phyloP scores from a whole-genome alignment of 2,113 vertebrate species.

The Megaleporinus macrocephalus region DNA sequence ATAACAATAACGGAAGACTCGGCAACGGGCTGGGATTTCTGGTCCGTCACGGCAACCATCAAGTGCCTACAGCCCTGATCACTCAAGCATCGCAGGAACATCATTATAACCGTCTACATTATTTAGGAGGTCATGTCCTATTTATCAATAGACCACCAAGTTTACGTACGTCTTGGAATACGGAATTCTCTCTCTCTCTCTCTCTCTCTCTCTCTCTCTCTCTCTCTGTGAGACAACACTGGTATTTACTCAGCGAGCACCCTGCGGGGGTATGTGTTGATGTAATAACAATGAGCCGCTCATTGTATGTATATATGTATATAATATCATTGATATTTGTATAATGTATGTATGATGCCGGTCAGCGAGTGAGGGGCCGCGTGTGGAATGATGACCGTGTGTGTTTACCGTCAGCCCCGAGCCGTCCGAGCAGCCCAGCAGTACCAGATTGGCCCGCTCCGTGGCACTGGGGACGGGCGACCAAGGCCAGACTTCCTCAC shows the following conservation, averaged over 20 bases:
- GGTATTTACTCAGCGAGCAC: neutral
- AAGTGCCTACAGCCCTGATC: conserved; percentile 35
- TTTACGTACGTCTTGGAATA: neutral
- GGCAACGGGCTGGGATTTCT: too few species aligned
- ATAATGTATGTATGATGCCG: neutral
- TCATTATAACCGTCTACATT: conserved; percentile 53
- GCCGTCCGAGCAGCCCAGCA: conserved; percentile 80
- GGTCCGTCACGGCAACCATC: too few species aligned
- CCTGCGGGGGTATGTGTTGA: neutral
- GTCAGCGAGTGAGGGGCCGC: too few species aligned
- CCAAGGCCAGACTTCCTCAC: conserved; percentile 87
- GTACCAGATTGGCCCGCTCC: conserved; percentile 85
- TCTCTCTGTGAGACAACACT: neutral
- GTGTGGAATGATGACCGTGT: neutral
- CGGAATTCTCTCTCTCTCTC: neutral
- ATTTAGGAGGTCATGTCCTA: conserved; percentile 53
- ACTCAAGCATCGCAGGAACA: conserved; percentile 28
- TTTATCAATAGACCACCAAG: conserved; percentile 50
- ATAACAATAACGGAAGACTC: too few species aligned
- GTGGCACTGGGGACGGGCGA: conserved; percentile 79
- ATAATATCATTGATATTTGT: neutral
- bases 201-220: conserved; percentile 7
- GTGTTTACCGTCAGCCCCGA: conserved; percentile 85
- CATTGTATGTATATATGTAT: neutral
- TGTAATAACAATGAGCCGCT: too few species aligned